phyloP scores from a whole-genome alignment of 2,113 vertebrate genomes.

The Cyanocitta stelleri region DNA sequence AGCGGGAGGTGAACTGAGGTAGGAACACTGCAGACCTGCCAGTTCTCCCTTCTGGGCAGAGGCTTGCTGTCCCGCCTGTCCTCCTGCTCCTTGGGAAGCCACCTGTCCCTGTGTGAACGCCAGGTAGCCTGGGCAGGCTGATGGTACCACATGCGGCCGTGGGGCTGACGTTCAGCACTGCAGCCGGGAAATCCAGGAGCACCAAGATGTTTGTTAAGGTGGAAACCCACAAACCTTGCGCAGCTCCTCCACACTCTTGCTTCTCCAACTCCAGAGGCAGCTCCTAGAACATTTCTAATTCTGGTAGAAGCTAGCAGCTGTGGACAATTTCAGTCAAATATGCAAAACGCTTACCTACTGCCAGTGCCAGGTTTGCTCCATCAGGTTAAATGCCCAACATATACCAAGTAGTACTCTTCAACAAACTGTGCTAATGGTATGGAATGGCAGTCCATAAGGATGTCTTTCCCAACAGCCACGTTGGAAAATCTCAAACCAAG shows the following conservation, averaged over 20 bases:
- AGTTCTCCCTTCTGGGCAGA: background rate
- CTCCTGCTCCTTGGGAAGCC: background rate
- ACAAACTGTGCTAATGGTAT: background rate
- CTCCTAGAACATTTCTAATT: background rate
- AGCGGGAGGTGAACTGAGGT: background rate
- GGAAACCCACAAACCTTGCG: background rate
- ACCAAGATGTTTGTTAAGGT: background rate
- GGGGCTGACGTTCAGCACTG: background rate
- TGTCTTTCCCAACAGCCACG: background rate
- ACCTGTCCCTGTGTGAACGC: accelerated
- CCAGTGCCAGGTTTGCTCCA: background rate
- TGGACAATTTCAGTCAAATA: background rate
- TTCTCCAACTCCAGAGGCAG: background rate
- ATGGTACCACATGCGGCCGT: accelerated
- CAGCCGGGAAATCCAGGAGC: background rate
- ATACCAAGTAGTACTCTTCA: background rate
- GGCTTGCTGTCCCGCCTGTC: accelerated
- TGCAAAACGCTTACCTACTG: accelerated
- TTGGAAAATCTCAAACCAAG: background rate
- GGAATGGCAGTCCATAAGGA: background rate
- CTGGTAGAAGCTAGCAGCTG: background rate
- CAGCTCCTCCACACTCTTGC: background rate
- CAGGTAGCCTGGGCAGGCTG: background rate
- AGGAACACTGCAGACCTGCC: background rate
- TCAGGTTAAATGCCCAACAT: background rate